phyloP scores from a whole-genome alignment of 1,140 invertebrate genomes.

The Anthonomus grandis region DNA sequence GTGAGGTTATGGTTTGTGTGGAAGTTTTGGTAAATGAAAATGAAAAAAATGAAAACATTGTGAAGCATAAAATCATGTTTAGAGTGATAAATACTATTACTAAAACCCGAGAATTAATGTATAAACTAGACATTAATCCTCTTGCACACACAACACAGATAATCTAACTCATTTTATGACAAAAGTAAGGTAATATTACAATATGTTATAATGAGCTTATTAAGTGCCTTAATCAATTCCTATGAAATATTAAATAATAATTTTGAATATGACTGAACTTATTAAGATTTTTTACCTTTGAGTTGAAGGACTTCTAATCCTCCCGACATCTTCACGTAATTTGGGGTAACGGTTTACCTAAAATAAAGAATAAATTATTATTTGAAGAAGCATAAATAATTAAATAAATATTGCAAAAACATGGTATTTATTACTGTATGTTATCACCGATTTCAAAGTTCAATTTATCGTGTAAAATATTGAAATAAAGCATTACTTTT shows the following conservation, averaged over 20 bases:
- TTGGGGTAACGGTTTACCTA: conserved; percentile 56
- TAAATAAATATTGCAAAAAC: conserved; percentile 12
- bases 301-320: conserved; percentile 78
- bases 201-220: neutral
- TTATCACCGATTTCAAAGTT: too few species aligned
- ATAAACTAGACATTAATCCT: conserved; percentile 9
- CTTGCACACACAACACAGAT: too few species aligned
- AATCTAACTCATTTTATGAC: neutral
- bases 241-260: too few species aligned
- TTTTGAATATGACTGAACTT: too few species aligned
- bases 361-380: conserved; percentile 9
- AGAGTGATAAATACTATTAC: too few species aligned
- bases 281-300: conserved; percentile 50
- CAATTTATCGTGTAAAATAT: neutral
- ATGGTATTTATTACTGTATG: too few species aligned
- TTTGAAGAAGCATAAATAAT: neutral
- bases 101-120: neutral
- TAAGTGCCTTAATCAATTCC: neutral
- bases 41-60: too few species aligned
- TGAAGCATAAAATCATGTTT: too few species aligned
- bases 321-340: conserved; percentile 91
- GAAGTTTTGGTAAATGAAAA: too few species aligned
- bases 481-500: neutral
- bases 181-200: neutral
- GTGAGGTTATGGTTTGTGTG: too few species aligned